Base-by-base conservation (phyloP, 1,140 invertebrate genomes). In the Harpegnathos saltator region DNA sequence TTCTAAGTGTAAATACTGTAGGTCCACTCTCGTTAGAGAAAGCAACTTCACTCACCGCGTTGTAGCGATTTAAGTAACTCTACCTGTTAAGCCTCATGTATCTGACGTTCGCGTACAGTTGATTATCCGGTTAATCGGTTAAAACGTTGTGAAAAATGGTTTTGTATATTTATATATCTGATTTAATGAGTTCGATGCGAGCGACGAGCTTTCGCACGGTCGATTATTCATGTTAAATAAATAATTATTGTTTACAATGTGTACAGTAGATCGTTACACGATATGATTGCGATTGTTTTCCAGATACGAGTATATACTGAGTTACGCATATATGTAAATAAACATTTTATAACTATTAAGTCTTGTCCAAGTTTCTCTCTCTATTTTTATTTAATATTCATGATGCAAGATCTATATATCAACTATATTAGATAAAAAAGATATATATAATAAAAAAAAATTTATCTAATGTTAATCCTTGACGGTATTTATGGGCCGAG, bases 311-410 rank as follows among this genome's bases (percentile, higher is more conserved):
- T 89, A 91, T 88, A 89, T 88, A 77, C 62, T 90, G 72, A 90
- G 88, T 91, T 91, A 89, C 85, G 7, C 38, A 91, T 78, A 83
- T 86, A 83, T 91, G 89, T 91, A 90, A 91, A 91, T 91, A 91
- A 91, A 91, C 91, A 91, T 91, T 91, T 91, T 91, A 89, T 91
- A 91, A 91, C 88, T 90, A 89, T 85, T 80, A 90, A 7, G 84
- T 63, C 50, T 56, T 58, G 33, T 58, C 2, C 24, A 80, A 9
- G 0, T 44, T 56, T 58, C 38, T 61, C 69, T 68, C 5, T 81
- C 83, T 78, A 74, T 88, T 26, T 54, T 22, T 17, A 78, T 68
- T 17, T 68, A 44, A 44, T 44, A 11, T 9, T 9, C 7, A 9
- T 9, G 38, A 44, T 44, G 7, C 38, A 7, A 7, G 3, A 0